Base-by-base conservation (phyloP, 2,113 vertebrate species). In the Periophthalmodon schlosseri region DNA sequence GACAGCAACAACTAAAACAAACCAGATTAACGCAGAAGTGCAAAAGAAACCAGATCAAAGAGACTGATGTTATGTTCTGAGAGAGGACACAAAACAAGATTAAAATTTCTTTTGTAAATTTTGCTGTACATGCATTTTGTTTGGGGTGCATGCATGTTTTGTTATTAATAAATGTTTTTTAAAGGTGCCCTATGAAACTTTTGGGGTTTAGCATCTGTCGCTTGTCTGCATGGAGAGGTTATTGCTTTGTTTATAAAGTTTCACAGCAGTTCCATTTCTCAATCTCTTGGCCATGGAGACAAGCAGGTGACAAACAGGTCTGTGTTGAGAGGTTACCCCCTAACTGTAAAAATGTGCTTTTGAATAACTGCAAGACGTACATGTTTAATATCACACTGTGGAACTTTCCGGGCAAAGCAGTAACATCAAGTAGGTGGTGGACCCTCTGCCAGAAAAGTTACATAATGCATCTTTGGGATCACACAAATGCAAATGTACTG, bases 21-120 rank as follows among this genome's bases (percentile, higher is more conserved):
- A 60, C 82, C 69, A 60, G 54, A 74, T 74, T 81, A 73, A 74
- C 69, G 47, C 77, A 52, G 75, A 79, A 24, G 74, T 63, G 75
- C 47, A 71, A 77, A 79, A 86, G 68, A 74, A 81, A 69, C 23
- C 67, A 7, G 71, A 72, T 58, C 44, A 78, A 76, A 47, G 23
- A 0, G 75, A 80, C 57, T 73, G 75, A 56, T 23, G n/a, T 3
- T 70, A 52, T 52, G 28, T 34, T 12, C 70, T 9, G 16, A 21
- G 2, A 67, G 46, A 63, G n/a, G 6, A 20, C 18, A 11, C 1
- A 12, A 23, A n/a, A 50, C 15, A 21, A 58, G 52, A 54, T 54
- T 54, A 54, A 54, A 54, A 56, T 56, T 0, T 21, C 10, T 21
- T 21, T 11, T 86, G 66, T 78, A 71, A 71, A 74, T 44, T 28